Conservation (phyloP, 1,140 invertebrate species). For the Tetramorium parvispinum region DNA sequence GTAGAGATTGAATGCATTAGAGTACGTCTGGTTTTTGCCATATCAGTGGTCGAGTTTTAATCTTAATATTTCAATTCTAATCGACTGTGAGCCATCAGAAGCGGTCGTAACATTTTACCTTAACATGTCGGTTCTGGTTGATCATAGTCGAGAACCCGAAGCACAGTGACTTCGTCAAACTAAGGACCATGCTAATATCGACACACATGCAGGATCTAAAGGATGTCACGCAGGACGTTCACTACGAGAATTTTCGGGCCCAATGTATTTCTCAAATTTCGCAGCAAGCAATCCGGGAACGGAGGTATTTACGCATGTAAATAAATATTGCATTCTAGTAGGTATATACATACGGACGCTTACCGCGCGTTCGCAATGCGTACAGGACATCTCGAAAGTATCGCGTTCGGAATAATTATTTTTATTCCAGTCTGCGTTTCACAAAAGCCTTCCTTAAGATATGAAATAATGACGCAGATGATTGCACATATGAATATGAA, state of each 20-base stretch:
- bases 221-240: conserved; percentile 97
- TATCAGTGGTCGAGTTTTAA: background rate
- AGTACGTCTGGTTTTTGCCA: background rate
- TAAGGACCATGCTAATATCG: conserved; percentile 98
- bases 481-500: too few species aligned
- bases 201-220: conserved; percentile 98
- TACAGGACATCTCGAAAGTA: background rate
- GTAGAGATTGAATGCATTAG: background rate
- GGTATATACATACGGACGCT: conserved; percentile 60
- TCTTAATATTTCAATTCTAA: too few species aligned
- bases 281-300: conserved; percentile 92
- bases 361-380: conserved; percentile 48
- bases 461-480: background rate
- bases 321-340: conserved; percentile 77
- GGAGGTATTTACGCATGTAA: conserved; percentile 88
- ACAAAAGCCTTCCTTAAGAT: background rate
- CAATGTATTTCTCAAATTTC: conserved; percentile 96
- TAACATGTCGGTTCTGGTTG: conserved; percentile 59
- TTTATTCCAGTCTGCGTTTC: background rate
- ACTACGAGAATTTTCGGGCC: conserved; percentile 98
- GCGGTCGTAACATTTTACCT: background rate
- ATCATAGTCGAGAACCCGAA: conserved; percentile 96
- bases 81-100: too few species aligned
- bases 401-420: background rate
- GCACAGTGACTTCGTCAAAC: conserved; percentile 98